Percentiles rank a stretch among this genome's conserved stretches.
These are phyloP conservation scores for Symphodus melops DNA, from an alignment of 2,113 vertebrate species.

Conservation along the genomic window DNA sequence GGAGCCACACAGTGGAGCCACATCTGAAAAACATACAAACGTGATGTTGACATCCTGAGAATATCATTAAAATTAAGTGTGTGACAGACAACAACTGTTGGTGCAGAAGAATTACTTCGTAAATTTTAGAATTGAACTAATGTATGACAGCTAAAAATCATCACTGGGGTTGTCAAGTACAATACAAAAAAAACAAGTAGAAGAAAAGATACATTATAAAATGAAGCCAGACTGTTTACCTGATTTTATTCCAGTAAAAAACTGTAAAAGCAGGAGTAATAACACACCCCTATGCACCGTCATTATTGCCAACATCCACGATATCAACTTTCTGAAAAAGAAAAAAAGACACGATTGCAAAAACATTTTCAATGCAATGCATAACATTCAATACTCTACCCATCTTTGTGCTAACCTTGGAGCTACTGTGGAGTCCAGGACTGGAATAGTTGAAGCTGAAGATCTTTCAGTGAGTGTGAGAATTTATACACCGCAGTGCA, in stretches of 20 bases:
- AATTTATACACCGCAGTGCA: slow-evolving; percentile 53
- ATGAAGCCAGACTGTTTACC: slow-evolving; percentile 35
- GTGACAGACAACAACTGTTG: too few species aligned
- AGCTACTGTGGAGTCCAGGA: background rate
- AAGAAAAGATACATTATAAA: background rate
- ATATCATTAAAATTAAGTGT: too few species aligned
- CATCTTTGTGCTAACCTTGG: slow-evolving; percentile 8
- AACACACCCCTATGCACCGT: background rate
- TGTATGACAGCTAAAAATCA: too few species aligned
- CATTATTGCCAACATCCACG: slow-evolving; percentile 28
- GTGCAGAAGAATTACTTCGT: too few species aligned
- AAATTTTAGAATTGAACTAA: too few species aligned
- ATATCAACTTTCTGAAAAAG: slow-evolving; percentile 9
- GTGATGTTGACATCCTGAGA: too few species aligned
- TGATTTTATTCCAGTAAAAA: slow-evolving; percentile 25
- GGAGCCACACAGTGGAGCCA: too few species aligned
- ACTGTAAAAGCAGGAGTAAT: slow-evolving; percentile 31
- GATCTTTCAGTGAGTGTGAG: background rate
- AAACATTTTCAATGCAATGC: background rate
- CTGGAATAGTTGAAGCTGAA: background rate
- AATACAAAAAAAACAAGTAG: background rate
- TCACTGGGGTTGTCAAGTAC: too few species aligned
- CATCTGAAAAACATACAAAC: too few species aligned
- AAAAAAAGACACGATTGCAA: slow-evolving; percentile 5
- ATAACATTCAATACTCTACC: background rate